These are phyloP conservation scores for Takifugu ocellatus DNA, from an alignment of 2,797 vertebrate genomes.

Conservation along the genomic window DNA sequence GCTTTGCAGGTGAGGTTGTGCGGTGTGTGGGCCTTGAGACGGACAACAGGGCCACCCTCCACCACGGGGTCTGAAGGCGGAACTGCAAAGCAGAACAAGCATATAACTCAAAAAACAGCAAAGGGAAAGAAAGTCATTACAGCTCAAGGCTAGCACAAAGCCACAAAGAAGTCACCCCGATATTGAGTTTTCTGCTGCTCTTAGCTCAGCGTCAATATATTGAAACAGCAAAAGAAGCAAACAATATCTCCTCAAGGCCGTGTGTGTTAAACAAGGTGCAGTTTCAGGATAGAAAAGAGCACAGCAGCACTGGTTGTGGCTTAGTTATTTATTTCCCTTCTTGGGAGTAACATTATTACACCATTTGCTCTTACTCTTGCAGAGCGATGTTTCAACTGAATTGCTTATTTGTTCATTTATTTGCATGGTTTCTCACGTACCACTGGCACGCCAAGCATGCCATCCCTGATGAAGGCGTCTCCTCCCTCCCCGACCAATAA, in stretches of 20 bases:
- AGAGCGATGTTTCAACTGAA: conserved; percentile 67
- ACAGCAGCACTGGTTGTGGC: conserved; percentile 6
- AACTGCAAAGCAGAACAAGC: conserved; percentile 71
- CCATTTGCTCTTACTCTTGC: conserved; percentile 68
- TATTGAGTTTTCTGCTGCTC: conserved; percentile 43
- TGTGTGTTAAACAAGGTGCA: conserved; percentile 51
- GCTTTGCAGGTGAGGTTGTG: conserved; percentile 87
- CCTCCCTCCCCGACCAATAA: conserved; percentile 68
- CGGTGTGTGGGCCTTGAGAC: conserved; percentile 81
- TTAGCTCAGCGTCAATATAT: conserved; percentile 46
- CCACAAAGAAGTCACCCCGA: conserved; percentile 25
- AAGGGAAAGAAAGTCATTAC: conserved; percentile 22
- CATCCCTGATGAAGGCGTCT: conserved; percentile 75
- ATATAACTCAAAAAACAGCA: conserved; percentile 38
- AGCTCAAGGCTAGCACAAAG: conserved; percentile 34
- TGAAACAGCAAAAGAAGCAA: conserved; percentile 27
- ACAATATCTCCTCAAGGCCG: conserved; percentile 37
- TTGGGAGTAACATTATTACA: conserved; percentile 67
- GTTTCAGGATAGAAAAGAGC: conserved; percentile 34
- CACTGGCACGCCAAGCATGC: conserved; percentile 70
- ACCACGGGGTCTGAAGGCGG: conserved; percentile 85
- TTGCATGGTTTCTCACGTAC: conserved; percentile 72
- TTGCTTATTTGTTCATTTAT: conserved; percentile 81
- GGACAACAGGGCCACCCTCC: conserved; percentile 83
- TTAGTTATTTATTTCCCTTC: conserved; percentile 67